These are phyloP conservation scores for Hippoglossus stenolepis DNA, from an alignment of 2,113 vertebrate species.

Conservation along the genomic window DNA sequence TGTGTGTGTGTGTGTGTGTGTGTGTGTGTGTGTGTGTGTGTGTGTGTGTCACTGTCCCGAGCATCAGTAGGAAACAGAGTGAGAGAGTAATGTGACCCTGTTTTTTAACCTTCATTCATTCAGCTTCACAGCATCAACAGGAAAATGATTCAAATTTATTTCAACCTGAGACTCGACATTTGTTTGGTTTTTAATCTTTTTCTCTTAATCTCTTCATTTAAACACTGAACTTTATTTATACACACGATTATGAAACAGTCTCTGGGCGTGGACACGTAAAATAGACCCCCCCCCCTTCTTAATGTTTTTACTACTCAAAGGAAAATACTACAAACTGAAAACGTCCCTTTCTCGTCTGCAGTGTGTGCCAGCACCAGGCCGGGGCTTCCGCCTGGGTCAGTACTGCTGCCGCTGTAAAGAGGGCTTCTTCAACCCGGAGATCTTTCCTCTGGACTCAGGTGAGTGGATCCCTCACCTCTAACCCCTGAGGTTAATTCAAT, in stretches of 20 bases:
- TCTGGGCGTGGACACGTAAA: not conserved
- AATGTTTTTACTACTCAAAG: no score
- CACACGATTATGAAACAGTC: not conserved
- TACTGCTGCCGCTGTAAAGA: slow-evolving; percentile 92
- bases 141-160: not conserved
- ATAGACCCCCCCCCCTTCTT: no score
- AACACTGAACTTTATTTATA: not conserved
- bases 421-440: slow-evolving; percentile 86
- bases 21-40: slow-evolving; percentile 3
- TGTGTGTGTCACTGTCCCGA: not conserved
- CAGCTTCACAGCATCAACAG: slow-evolving; percentile 2
- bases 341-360: slow-evolving; percentile 53
- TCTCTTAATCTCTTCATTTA: not conserved
- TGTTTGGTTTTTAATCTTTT: not conserved
- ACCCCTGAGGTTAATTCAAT: no score
- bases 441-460: slow-evolving; percentile 56
- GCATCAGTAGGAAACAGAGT: slow-evolving; percentile 32
- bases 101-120: slow-evolving; percentile 35
- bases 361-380: slow-evolving; percentile 87
- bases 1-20: not conserved
- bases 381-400: slow-evolving; percentile 89
- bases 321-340: no score
- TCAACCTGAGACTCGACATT: not conserved
- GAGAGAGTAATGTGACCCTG: slow-evolving; percentile 36
- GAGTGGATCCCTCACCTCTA: slow-evolving; percentile 16